Percentiles rank a stretch among this genome's conserved stretches.
These are phyloP conservation scores for Phyllotis vaccarum DNA, from an alignment of 2,797 vertebrate species.

Conservation along the genomic window DNA sequence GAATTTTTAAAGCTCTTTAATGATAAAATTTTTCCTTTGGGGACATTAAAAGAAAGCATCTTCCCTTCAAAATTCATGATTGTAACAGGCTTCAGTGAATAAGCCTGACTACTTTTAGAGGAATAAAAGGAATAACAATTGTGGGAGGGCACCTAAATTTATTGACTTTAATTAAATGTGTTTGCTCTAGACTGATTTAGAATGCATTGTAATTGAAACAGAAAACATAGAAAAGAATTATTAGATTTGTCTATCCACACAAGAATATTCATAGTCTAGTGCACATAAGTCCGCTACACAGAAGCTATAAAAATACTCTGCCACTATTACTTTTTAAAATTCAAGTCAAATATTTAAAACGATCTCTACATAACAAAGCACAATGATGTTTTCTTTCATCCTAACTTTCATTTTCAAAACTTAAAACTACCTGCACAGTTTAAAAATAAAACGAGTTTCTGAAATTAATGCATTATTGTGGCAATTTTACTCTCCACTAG, in stretches of 20 bases:
- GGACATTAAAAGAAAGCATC: conserved; percentile 11
- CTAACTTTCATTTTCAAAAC: background rate
- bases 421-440: background rate
- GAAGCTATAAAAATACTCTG: conserved; percentile 50
- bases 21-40: conserved; percentile 26
- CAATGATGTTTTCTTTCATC: background rate
- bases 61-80: conserved; percentile 13
- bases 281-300: conserved; percentile 72
- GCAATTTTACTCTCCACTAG: conserved; percentile 24
- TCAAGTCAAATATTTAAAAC: conserved; percentile 59
- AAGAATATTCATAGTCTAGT: conserved; percentile 69
- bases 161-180: conserved; percentile 74
- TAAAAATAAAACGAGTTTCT: conserved; percentile 38
- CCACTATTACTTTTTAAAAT: conserved; percentile 59
- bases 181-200: conserved; percentile 78
- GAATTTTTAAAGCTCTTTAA: conserved; percentile 49
- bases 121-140: background rate
- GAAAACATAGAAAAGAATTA: conserved; percentile 77
- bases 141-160: conserved; percentile 44
- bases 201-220: conserved; percentile 73
- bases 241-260: conserved; percentile 76
- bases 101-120: conserved; percentile 12
- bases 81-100: background rate
- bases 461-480: background rate
- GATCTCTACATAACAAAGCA: background rate